Conservation (phyloP, 1,140 invertebrate species). For the Drosophila paulistorum region DNA sequence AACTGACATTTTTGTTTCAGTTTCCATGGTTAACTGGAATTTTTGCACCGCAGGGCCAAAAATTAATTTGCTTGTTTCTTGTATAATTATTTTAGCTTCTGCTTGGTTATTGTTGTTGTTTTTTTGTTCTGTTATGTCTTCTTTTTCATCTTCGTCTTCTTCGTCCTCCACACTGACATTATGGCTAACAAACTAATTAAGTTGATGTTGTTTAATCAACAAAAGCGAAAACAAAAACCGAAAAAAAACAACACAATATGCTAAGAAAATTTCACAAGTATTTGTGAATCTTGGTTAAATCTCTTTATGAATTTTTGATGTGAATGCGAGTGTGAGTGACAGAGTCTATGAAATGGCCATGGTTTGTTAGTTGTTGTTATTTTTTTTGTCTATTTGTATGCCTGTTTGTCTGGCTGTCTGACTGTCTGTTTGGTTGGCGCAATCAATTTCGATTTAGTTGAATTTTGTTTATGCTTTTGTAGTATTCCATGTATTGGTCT, state of each 20-base stretch:
- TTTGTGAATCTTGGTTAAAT: constrained; percentile 8
- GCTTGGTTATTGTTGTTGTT: neutral
- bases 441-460: constrained; percentile 74
- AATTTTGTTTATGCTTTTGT: constrained; percentile 56
- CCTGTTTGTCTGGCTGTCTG: constrained; percentile 16
- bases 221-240: neutral
- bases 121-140: neutral
- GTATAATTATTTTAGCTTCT: constrained; percentile 1
- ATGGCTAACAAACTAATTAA: constrained; percentile 27
- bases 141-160: neutral
- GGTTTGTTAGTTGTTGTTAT: neutral
- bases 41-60: constrained; percentile 10
- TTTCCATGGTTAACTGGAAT: neutral
- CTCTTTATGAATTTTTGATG: constrained; percentile 15
- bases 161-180: neutral
- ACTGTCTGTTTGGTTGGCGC: constrained; percentile 55
- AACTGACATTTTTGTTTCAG: constrained; percentile 9
- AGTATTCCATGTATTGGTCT: constrained; percentile 42
- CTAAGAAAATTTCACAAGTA: constrained; percentile 1
- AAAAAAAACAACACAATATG: neutral
- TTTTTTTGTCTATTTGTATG: constrained; percentile 25
- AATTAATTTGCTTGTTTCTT: constrained; percentile 8
- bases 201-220: constrained; percentile 24
- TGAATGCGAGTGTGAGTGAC: neutral
- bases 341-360: neutral